Evolutionary conservation across 2,888 invertebrate genomes (phyloP), one percentile per base, ranked within the genome.

Genomic region (Diadromus collaris): DNA sequence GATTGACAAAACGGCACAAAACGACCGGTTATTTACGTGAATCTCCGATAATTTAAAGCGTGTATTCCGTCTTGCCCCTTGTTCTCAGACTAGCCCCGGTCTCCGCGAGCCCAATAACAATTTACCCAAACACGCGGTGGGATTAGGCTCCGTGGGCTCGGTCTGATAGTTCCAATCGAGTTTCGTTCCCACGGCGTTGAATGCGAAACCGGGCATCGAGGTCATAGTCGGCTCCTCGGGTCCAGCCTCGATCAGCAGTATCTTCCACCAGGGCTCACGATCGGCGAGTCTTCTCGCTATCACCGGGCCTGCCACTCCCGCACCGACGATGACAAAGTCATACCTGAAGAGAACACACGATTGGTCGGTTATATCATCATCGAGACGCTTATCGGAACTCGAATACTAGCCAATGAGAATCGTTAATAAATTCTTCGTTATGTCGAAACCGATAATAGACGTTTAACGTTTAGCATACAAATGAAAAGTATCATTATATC

Each of bases 91-190:
- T 3, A 1, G 4, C 16, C 13, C 16, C 16, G 5, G 16, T 16
- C 38, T 4, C 4, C 16, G n/a, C n/a, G n/a, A n/a, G n/a, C 38
- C 38, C 5, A 16, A 51, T 24, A 24, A n/a, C 24, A 44, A 44
- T 51, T 75, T 85, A 90, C 90, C 89, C 19, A 90, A 80, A 79
- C 90, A 90, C 1, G 90, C 90, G 0, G 90, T 90, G 2, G 90
- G 88, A 69, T 88, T 81, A 2, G 90, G 89, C 34, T 85, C 69
- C 21, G 92, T 92, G 0, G 92, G 92, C 81, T 92, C 92, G 0
- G 93, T 93, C 80, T 89, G 88, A 82, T 91, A 93, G 2, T 90
- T 89, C 93, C 93, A 93, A 83, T 93, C 93, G 21, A 92, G 88
- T 9, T 87, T 76, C 10, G 91, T 89, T 21, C 89, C 89, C 19